Conservation (phyloP, 2,113 vertebrate species). For the Oxyruncus cristatus region DNA sequence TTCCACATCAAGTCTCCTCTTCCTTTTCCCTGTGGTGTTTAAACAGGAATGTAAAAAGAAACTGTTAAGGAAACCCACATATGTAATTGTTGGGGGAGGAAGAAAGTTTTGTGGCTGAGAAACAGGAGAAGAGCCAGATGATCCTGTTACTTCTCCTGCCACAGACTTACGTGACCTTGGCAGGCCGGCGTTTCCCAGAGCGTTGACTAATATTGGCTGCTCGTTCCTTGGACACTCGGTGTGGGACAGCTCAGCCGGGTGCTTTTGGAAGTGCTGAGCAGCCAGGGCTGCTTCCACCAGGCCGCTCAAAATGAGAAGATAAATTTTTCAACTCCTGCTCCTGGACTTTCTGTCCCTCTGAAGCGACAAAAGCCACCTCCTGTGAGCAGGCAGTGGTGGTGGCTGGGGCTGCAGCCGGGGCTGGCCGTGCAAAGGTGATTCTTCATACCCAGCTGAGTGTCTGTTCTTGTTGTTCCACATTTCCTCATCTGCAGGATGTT, state of each 20-base stretch:
- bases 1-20: constrained; percentile 67
- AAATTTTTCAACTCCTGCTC: not conserved
- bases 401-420: not conserved
- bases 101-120: constrained; percentile 50
- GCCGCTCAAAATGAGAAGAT: not conserved
- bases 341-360: not conserved
- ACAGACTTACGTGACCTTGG: constrained; percentile 42
- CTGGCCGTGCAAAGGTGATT: not conserved
- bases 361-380: not conserved
- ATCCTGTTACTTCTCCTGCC: constrained; percentile 46
- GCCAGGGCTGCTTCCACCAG: not conserved
- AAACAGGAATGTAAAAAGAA: constrained; percentile 71
- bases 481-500: constrained; percentile 32
- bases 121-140: constrained; percentile 41
- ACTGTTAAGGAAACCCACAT: constrained; percentile 67
- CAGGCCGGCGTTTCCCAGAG: not conserved
- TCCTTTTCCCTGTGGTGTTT: constrained; percentile 68
- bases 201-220: not conserved
- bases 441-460: not conserved
- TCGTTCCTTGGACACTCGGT: not conserved
- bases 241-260: not conserved
- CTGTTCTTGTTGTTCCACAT: not conserved
- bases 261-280: not conserved
- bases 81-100: constrained; percentile 56
- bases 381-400: not conserved